Evolutionary conservation across 1,140 invertebrate species (phyloP), one percentile per base, ranked within the genome.

Genomic region (Bicyclus anynana): DNA sequence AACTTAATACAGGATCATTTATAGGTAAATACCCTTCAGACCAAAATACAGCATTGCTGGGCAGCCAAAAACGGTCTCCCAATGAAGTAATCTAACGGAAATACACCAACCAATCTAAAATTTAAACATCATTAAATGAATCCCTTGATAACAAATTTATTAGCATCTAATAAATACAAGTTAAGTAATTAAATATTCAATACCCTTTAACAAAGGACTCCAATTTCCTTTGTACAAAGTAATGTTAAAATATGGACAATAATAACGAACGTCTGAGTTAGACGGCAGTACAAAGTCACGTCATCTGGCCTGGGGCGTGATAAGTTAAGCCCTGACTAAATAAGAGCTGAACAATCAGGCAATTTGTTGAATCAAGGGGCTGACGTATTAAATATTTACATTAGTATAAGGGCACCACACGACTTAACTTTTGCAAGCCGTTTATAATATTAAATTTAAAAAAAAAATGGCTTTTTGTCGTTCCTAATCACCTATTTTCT

Each of bases 351-450:
- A 60, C 62, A 75, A 78, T 72, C 74, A 72, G 63, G 72, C 68
- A 78, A 76, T 69, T 68, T 75, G 75, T 78, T 58, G 73, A 77
- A 74, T 70, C 71, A 76, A 62, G 62, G 53, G 61, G 52, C 54
- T 48, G 33, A 20, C 13, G 58, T 42, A 40, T 40, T 40, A 40
- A 40, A 40, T 40, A 17, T 40, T 40, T 40, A 40, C 37, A 21
- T 44, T 42, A 26, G 13, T 53, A 40, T 1, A 5, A 17, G 37
- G 14, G 13, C 17, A 9, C 37, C 37, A 40, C 5, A 40, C 13
- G 16, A 16, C 16, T 10, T 40, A 20, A 12, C 10, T 27, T 37
- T 48, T 51, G 49, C 49, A n/a, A 20, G 20, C 49, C 16, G 35
- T 40, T 12, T 17, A 5, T 40, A 16, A 40, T 16, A 5, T 23